phyloP scores from a whole-genome alignment of 2,113 vertebrate genomes.

The Excalfactoria chinensis region DNA sequence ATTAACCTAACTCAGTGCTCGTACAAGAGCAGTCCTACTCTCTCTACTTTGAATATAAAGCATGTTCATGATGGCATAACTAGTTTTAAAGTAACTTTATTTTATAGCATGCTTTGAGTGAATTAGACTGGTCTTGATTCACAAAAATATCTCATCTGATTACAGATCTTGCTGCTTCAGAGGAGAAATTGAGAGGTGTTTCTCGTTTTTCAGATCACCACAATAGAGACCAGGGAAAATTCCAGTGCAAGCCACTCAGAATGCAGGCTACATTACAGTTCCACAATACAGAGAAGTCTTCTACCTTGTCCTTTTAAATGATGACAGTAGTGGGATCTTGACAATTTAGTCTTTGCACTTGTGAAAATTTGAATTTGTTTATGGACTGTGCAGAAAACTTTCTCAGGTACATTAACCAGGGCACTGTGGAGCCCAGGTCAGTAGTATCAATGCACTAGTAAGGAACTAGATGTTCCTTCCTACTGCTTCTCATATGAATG shows the following conservation, averaged over 20 bases:
- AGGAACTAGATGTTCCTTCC: background rate
- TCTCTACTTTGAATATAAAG: conserved; percentile 14
- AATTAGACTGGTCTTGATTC: conserved; percentile 43
- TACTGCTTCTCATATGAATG: background rate
- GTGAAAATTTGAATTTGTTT: background rate
- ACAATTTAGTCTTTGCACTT: background rate
- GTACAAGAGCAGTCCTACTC: conserved; percentile 2
- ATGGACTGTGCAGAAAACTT: background rate
- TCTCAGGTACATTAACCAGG: background rate
- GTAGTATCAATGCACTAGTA: background rate
- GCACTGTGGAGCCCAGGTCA: background rate
- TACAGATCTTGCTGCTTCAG: conserved; percentile 22
- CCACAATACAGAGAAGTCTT: background rate
- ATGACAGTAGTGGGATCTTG: background rate
- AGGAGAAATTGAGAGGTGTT: background rate
- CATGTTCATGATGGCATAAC: conserved; percentile 14
- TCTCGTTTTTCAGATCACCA: conserved; percentile 25
- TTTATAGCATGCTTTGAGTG: conserved; percentile 30
- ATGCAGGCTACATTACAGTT: background rate
- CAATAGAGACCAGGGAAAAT: background rate
- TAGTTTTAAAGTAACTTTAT: conserved; percentile 47
- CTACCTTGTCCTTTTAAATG: background rate
- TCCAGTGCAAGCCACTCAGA: background rate
- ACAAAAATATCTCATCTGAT: conserved; percentile 63
- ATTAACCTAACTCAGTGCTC: background rate